These are phyloP conservation scores for Dolichoris vasculosae DNA, from an alignment of 1,140 invertebrate species.

Conservation along the genomic window DNA sequence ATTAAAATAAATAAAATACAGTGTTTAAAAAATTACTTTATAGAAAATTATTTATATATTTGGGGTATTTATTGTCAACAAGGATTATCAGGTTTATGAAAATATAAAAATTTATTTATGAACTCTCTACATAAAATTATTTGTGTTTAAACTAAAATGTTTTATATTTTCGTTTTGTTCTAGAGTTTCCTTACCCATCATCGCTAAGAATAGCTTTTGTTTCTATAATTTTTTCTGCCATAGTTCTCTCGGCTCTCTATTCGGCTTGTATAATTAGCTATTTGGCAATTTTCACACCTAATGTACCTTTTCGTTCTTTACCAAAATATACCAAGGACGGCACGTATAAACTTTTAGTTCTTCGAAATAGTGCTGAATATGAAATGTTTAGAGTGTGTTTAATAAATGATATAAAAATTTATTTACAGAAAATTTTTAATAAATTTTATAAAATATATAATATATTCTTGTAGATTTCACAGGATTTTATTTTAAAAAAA, in stretches of 20 bases:
- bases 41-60: slow-evolving; percentile 57
- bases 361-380: slow-evolving; percentile 50
- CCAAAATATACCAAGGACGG: slow-evolving; percentile 55
- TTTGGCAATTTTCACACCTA: slow-evolving; percentile 44
- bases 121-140: neutral
- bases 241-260: slow-evolving; percentile 58
- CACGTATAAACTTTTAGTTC: slow-evolving; percentile 53
- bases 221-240: slow-evolving; percentile 57
- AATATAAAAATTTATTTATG: neutral
- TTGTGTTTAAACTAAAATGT: too few species aligned
- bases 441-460: neutral
- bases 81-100: slow-evolving; percentile 56
- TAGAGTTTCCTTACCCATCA: slow-evolving; percentile 56
- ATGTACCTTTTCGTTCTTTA: slow-evolving; percentile 55
- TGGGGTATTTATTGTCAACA: slow-evolving; percentile 65
- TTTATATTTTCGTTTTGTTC: neutral
- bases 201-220: slow-evolving; percentile 59
- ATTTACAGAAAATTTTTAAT: neutral
- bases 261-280: slow-evolving; percentile 61
- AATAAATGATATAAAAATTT: neutral
- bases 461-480: slow-evolving; percentile 31
- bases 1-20: slow-evolving; percentile 8
- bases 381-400: slow-evolving; percentile 57
- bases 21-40: slow-evolving; percentile 39
- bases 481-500: neutral